phyloP scores from a whole-genome alignment of 2,888 invertebrate genomes.

The Drosophila acutilabella region DNA sequence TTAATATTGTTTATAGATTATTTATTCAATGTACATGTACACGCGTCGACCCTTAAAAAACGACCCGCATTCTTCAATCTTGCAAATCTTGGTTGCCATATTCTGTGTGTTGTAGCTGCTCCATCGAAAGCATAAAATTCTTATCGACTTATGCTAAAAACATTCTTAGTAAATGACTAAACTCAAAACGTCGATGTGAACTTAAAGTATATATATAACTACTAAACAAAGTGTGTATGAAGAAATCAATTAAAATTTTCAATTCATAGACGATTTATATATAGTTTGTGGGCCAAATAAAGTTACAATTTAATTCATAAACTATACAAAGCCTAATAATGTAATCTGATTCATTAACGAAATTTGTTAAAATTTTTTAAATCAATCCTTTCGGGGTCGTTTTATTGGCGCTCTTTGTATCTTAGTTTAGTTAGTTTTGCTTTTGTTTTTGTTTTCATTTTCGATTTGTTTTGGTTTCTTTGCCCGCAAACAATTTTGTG shows the following conservation, averaged over 20 bases:
- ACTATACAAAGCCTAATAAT: slow-evolving; percentile 44
- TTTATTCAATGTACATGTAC: slow-evolving; percentile 65
- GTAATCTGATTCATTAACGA: slow-evolving; percentile 7
- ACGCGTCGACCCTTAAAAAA: slow-evolving; percentile 26
- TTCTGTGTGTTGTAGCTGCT: slow-evolving; percentile 10
- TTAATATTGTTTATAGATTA: slow-evolving; percentile 39
- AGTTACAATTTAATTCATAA: slow-evolving; percentile 41
- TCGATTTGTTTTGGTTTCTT: slow-evolving; percentile 53
- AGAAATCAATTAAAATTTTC: slow-evolving; percentile 15
- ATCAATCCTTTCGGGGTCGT: slow-evolving; percentile 28
- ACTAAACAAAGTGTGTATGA: slow-evolving; percentile 22
- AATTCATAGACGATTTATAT: slow-evolving; percentile 26
- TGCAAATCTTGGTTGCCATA: neutral
- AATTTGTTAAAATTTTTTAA: neutral
- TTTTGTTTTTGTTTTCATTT: slow-evolving; percentile 17
- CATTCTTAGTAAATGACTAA: slow-evolving; percentile 66
- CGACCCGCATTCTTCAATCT: slow-evolving; percentile 26
- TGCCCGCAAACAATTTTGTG: slow-evolving; percentile 68
- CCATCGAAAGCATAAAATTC: slow-evolving; percentile 18
- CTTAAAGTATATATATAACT: slow-evolving; percentile 35
- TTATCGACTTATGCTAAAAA: slow-evolving; percentile 41
- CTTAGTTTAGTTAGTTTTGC: slow-evolving; percentile 36
- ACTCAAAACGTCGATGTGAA: slow-evolving; percentile 32
- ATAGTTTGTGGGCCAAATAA: slow-evolving; percentile 12
- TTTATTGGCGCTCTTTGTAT: slow-evolving; percentile 28